Conservation (phyloP, 2,113 vertebrate genomes). For the Lampris megalopsis region DNA sequence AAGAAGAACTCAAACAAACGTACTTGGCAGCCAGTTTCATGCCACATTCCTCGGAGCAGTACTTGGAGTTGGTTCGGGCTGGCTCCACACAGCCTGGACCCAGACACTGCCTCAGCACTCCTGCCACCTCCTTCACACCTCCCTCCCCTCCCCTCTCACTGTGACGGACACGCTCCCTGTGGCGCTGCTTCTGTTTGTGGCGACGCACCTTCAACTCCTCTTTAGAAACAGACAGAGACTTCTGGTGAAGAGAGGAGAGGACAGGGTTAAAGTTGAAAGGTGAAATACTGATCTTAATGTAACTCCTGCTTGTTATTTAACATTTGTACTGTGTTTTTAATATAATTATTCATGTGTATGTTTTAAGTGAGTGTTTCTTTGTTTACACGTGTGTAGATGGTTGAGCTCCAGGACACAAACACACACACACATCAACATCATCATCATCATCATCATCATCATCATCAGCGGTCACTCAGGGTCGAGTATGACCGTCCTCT, state of each 20-base stretch:
- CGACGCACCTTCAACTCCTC: constrained; percentile 85
- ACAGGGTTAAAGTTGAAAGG: not conserved
- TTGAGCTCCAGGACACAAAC: no score
- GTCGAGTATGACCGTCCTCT: no score
- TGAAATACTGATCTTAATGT: not conserved
- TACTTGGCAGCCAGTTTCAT: constrained; percentile 95
- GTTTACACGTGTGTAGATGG: no score
- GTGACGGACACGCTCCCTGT: constrained; percentile 87
- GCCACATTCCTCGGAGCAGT: constrained; percentile 94
- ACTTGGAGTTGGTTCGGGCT: constrained; percentile 86
- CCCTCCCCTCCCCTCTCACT: constrained; percentile 82
- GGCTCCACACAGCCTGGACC: constrained; percentile 89
- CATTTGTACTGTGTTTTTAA: no score
- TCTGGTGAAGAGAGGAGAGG: constrained; percentile 41
- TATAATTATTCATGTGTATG: no score
- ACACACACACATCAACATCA: no score
- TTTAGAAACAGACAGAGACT: constrained; percentile 67
- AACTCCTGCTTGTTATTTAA: no score
- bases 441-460: no score
- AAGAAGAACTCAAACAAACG: constrained; percentile 38
- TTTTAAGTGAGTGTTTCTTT: not conserved
- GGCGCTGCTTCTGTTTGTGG: constrained; percentile 90
- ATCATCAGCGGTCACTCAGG: no score
- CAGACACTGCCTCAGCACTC: constrained; percentile 86
- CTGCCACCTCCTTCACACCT: constrained; percentile 73